phyloP scores from a whole-genome alignment of 2,113 vertebrate species.

The Phyllostomus discolor region DNA sequence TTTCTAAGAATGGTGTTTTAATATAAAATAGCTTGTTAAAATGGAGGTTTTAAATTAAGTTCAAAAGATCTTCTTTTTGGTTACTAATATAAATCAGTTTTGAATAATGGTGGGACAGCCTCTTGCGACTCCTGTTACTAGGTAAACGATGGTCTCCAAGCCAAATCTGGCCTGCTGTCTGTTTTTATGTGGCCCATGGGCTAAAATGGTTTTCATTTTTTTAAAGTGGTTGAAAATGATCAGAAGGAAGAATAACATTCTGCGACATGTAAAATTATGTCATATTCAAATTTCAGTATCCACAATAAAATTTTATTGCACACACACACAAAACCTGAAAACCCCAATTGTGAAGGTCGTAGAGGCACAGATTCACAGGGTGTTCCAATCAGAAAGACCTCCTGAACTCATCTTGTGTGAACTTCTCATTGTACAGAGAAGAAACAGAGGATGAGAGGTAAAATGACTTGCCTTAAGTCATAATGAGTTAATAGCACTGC shows the following conservation, averaged over 20 bases:
- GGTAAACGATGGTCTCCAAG: background rate
- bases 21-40: background rate
- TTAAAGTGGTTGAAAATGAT: background rate
- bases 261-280: background rate
- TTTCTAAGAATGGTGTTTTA: background rate
- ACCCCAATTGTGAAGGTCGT: background rate
- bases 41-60: background rate
- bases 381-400: background rate
- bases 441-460: background rate
- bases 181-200: background rate
- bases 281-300: background rate
- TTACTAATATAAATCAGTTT: background rate
- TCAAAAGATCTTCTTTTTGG: background rate
- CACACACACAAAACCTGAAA: background rate
- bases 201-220: background rate
- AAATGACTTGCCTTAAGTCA: background rate
- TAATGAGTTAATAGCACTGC: background rate
- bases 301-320: constrained; percentile 6
- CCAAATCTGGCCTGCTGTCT: background rate
- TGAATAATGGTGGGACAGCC: background rate
- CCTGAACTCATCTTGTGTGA: background rate
- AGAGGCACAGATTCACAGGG: background rate
- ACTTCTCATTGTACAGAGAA: background rate
- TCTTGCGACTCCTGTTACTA: background rate
- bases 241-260: background rate